A percentile compares a stretch with the other conserved stretches of the same genome.
phyloP scores from a whole-genome alignment of 2,797 vertebrate genomes.

The Thunnus albacares region DNA sequence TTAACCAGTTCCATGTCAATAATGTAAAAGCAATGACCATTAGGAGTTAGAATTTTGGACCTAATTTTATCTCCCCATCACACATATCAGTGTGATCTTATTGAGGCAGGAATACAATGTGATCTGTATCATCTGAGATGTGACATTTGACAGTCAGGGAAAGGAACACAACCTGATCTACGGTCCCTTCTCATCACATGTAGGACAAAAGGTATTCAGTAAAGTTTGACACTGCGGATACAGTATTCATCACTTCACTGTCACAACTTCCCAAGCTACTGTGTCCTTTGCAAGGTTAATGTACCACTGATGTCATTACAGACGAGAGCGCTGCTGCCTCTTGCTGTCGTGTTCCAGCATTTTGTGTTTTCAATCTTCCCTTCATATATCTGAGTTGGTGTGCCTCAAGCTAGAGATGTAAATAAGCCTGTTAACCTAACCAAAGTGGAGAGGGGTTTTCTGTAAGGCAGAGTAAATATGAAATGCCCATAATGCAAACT shows the following conservation, averaged over 20 bases:
- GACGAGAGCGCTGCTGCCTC: slow-evolving; percentile 18
- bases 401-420: slow-evolving; percentile 81
- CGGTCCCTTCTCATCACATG: slow-evolving; percentile 21
- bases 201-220: slow-evolving; percentile 49
- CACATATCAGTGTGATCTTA: neutral
- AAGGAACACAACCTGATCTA: slow-evolving; percentile 33
- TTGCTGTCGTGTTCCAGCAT: slow-evolving; percentile 3
- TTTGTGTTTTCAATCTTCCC: slow-evolving; percentile 17
- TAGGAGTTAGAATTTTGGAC: neutral
- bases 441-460: slow-evolving; percentile 71
- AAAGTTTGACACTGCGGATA: slow-evolving; percentile 56
- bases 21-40: neutral
- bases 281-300: slow-evolving; percentile 73
- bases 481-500: slow-evolving; percentile 53
- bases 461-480: slow-evolving; percentile 70
- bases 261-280: slow-evolving; percentile 59
- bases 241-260: slow-evolving; percentile 62
- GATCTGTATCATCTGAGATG: slow-evolving; percentile 17
- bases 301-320: slow-evolving; percentile 42
- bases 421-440: slow-evolving; percentile 82
- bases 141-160: slow-evolving; percentile 56
- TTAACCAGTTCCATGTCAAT: too few species aligned
- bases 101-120: slow-evolving; percentile 11
- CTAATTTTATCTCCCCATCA: neutral
- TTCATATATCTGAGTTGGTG: slow-evolving; percentile 43